Evolutionary conservation across 1,140 invertebrate genomes (phyloP).

Genomic region (Orchesella cincta): DNA sequence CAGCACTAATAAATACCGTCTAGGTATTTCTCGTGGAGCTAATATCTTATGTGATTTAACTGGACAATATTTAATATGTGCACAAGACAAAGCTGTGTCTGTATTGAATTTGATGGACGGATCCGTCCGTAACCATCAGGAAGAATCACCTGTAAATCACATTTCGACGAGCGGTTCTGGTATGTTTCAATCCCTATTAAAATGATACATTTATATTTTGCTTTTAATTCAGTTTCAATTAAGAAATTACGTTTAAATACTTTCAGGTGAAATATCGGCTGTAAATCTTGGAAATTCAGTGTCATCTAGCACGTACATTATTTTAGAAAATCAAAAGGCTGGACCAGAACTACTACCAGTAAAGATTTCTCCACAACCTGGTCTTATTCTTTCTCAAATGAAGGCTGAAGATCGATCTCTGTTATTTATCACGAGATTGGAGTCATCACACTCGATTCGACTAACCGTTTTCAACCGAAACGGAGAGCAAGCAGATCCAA

Average conservation of each 20-base stretch:
- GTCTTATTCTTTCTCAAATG: conserved; percentile 42
- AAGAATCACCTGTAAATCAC: not conserved
- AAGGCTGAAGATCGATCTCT: conserved; percentile 32
- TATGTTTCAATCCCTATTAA: not conserved
- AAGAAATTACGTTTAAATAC: not conserved
- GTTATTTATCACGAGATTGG: conserved; percentile 36
- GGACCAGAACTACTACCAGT: conserved; percentile 44
- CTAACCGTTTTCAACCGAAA: conserved; percentile 38
- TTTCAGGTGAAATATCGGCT: conserved; percentile 24
- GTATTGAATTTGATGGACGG: conserved; percentile 39
- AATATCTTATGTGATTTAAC: conserved; percentile 32
- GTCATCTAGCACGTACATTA: not conserved
- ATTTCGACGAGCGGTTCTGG: not conserved
- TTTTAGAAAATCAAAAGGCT: conserved; percentile 43
- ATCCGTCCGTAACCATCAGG: not conserved
- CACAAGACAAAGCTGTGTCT: conserved; percentile 26
- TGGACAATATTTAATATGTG: conserved; percentile 40
- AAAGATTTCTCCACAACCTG: conserved; percentile 2
- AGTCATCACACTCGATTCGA: conserved; percentile 28
- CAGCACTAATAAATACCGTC: not conserved
- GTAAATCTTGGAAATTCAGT: conserved; percentile 1
- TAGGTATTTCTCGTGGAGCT: not conserved
- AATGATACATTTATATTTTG: not conserved
- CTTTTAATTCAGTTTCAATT: no score
- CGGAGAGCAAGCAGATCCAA: conserved; percentile 1